These are phyloP conservation scores for Diarsia dahlii DNA, from an alignment of 2,888 invertebrate species.

Conservation along the genomic window DNA sequence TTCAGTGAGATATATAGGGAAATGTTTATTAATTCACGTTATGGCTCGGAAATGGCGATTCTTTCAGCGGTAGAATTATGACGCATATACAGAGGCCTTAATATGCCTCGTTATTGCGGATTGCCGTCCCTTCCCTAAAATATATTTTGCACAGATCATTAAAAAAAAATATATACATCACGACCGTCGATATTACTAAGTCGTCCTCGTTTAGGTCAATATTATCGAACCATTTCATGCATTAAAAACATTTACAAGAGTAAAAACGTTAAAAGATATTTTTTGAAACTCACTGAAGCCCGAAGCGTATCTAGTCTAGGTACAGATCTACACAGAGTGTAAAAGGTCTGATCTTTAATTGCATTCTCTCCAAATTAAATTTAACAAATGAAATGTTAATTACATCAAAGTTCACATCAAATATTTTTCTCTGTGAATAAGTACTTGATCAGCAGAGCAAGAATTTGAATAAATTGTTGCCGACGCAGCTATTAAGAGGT, in stretches of 20 bases:
- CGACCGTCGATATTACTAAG: not conserved
- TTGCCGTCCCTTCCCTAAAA: not conserved
- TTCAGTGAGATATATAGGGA: conserved; percentile 63
- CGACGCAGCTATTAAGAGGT: conserved; percentile 79
- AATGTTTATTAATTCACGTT: conserved; percentile 66
- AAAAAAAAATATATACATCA: conserved; percentile 2
- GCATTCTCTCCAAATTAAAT: conserved; percentile 16
- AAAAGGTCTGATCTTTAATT: not conserved
- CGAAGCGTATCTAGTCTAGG: not conserved
- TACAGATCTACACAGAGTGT: not conserved
- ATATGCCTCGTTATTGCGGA: not conserved
- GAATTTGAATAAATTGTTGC: conserved; percentile 82
- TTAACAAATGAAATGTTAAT: conserved; percentile 65
- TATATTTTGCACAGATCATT: conserved; percentile 1
- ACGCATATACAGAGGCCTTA: not conserved
- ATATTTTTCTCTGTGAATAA: conserved; percentile 70
- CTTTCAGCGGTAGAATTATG: conserved; percentile 34
- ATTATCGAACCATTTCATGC: not conserved
- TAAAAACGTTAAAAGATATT: not conserved
- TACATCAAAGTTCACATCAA: conserved; percentile 67
- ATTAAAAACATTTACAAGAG: not conserved
- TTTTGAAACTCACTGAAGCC: not conserved
- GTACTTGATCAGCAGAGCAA: conserved; percentile 71
- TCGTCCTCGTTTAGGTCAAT: not conserved
- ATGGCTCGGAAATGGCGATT: conserved; percentile 40